Conservation (phyloP, 2,797 vertebrate species). For the Coracias cyanogaster region DNA sequence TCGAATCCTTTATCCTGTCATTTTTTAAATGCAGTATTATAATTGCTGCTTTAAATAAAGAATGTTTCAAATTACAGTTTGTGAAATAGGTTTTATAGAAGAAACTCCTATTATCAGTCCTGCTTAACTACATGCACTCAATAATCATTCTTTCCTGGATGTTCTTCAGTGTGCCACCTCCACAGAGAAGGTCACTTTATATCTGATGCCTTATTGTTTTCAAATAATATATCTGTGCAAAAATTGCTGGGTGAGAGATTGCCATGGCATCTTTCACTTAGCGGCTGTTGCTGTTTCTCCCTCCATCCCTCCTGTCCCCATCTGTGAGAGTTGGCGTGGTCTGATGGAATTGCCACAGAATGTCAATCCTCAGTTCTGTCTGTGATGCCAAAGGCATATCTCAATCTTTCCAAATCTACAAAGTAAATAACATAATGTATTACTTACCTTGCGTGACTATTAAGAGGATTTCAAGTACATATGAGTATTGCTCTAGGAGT, state of each 20-base stretch:
- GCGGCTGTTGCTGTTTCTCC: neutral
- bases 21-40: neutral
- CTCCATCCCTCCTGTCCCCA: neutral
- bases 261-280: neutral
- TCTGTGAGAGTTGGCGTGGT: neutral
- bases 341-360: neutral
- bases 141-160: neutral
- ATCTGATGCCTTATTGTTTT: neutral
- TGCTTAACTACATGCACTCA: neutral
- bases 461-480: neutral
- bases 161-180: neutral
- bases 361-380: neutral
- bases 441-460: neutral
- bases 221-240: neutral
- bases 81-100: neutral
- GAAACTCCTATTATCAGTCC: neutral
- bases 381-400: neutral
- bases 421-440: neutral
- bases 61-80: neutral
- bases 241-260: neutral
- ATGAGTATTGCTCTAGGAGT: neutral
- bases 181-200: neutral
- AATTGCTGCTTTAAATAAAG: slow-evolving; percentile 11
- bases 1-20: neutral
- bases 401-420: neutral